phyloP scores from a whole-genome alignment of 2,888 invertebrate genomes.

The Rhopalosiphum nymphaeae region DNA sequence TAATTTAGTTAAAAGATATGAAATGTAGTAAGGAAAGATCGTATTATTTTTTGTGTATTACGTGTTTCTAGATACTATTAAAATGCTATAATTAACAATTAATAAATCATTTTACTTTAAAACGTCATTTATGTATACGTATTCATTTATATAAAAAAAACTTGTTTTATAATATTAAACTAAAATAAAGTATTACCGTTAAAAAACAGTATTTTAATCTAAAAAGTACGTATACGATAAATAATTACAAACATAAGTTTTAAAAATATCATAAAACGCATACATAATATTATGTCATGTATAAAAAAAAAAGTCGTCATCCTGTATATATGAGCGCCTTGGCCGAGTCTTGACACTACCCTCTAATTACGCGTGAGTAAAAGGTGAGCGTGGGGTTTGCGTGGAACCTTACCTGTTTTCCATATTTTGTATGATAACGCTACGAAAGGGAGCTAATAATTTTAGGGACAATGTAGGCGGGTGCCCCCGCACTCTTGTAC shows the following conservation, averaged over 20 bases:
- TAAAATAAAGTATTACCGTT: not conserved
- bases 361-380: slow-evolving; percentile 45
- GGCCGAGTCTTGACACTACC: not conserved
- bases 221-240: not conserved
- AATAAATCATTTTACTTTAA: not conserved
- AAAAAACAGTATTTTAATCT: not conserved
- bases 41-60: not conserved
- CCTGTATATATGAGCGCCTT: not conserved
- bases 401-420: slow-evolving; percentile 54
- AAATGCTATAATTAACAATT: not conserved
- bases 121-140: not conserved
- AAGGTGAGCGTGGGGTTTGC: slow-evolving; percentile 14
- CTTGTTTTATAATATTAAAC: not conserved
- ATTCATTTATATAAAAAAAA: not conserved
- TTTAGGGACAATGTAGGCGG: not conserved
- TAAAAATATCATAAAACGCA: not conserved
- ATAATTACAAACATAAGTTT: not conserved
- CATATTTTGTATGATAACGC: slow-evolving; percentile 47
- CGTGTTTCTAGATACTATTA: not conserved
- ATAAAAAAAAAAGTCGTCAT: not conserved
- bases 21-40: not conserved
- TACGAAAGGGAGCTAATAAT: not conserved
- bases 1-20: not conserved
- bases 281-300: not conserved
- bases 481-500: not conserved